Base-by-base conservation (phyloP, 2,888 invertebrate genomes). In the Lumbricus terrestris region DNA sequence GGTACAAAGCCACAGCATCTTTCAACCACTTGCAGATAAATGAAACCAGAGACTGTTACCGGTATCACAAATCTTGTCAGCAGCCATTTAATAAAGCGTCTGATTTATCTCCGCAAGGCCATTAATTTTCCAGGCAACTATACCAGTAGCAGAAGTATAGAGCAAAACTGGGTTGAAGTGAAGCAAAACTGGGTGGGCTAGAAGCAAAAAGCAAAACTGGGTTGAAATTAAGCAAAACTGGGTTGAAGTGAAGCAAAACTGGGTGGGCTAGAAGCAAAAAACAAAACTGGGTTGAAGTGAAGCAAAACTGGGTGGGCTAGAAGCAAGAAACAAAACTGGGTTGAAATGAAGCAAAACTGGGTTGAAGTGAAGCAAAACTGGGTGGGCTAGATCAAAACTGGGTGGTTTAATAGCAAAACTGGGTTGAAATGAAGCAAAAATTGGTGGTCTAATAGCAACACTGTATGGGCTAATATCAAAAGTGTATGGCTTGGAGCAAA, bases 401-500 rank as follows among this genome's bases (percentile, higher is more conserved):
- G 69, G 69, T 69, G 29, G 69, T n/a, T n/a, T n/a, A n/a, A n/a
- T n/a, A 89, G 54, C 54, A 89, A 40, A 69, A 89, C 15, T n/a
- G n/a, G n/a, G n/a, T n/a, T n/a, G n/a, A n/a, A n/a, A n/a, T n/a
- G 88, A 11, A 88, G 18, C 34, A 35, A 37, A 16, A 82, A 11
- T n/a, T 3, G 29, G 69, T 89, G 47, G n/a, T 5, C 23, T 89
- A n/a, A n/a, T n/a, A 69, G n/a, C n/a, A 29, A 69, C 29, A n/a
- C 69, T 69, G 69, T 29, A n/a, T 69, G 29, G 69, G n/a, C n/a
- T n/a, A n/a, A n/a, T n/a, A n/a, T n/a, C n/a, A 2, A n/a, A n/a
- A n/a, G n/a, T n/a, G n/a, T n/a, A n/a, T n/a, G n/a, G n/a, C n/a
- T n/a, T 5, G 88, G 2, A 88, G 18, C 34, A 35, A 37, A 16